Conservation (phyloP, 2,797 vertebrate genomes). For the Rhinoraja longicauda region DNA sequence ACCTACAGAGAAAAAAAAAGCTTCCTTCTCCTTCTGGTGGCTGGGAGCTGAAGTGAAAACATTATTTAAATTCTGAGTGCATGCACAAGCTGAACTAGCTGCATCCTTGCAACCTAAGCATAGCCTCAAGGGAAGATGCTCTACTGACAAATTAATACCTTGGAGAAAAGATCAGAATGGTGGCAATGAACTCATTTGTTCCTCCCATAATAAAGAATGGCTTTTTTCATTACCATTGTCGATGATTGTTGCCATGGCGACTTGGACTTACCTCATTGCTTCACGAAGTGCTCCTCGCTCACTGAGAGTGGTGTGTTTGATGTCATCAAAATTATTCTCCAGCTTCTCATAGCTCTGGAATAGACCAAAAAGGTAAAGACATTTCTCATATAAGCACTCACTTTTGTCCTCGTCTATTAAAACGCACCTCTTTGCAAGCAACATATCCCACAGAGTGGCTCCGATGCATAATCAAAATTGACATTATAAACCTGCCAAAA, state of each 20-base stretch:
- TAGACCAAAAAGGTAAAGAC: conserved; percentile 47
- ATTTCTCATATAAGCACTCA: conserved; percentile 44
- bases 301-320: conserved; percentile 82
- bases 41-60: conserved; percentile 33
- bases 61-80: conserved; percentile 51
- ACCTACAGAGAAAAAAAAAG: background rate
- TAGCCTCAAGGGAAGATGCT: conserved; percentile 70
- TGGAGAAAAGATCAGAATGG: conserved; percentile 73
- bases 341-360: conserved; percentile 71
- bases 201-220: conserved; percentile 84
- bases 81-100: conserved; percentile 71
- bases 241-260: conserved; percentile 85
- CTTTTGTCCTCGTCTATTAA: conserved; percentile 40
- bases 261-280: conserved; percentile 80
- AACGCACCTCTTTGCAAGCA: conserved; percentile 51
- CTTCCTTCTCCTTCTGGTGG: conserved; percentile 2
- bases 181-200: conserved; percentile 86
- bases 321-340: conserved; percentile 91
- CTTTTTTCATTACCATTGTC: conserved; percentile 75
- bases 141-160: conserved; percentile 82
- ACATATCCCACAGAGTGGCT: conserved; percentile 47
- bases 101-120: conserved; percentile 71
- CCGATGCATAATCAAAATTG: conserved; percentile 63
- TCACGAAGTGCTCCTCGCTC: conserved; percentile 80
- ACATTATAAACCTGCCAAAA: conserved; percentile 59